These are phyloP conservation scores for Leptinotarsa undecemlineata DNA, from an alignment of 1,140 invertebrate species.

Conservation along the genomic window DNA sequence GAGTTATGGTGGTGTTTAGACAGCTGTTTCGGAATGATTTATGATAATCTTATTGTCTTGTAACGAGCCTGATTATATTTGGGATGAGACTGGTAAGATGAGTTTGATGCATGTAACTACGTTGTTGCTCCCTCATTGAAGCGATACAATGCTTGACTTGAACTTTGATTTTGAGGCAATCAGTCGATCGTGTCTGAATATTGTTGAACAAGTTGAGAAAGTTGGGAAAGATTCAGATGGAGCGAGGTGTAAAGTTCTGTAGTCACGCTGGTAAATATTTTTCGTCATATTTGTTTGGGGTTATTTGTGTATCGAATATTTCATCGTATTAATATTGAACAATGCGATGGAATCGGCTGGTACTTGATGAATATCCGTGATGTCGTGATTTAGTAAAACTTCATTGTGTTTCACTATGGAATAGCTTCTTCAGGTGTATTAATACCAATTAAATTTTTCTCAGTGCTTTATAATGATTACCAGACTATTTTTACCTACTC, in stretches of 20 bases:
- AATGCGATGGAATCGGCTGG: too few species aligned
- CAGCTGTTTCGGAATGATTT: conserved; percentile 30
- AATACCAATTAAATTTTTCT: too few species aligned
- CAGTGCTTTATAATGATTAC: too few species aligned
- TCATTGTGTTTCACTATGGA: too few species aligned
- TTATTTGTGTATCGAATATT: too few species aligned
- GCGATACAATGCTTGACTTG: neutral
- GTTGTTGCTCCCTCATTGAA: conserved; percentile 5
- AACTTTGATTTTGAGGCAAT: neutral
- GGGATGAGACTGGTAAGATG: conserved; percentile 19
- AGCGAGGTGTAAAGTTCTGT: neutral
- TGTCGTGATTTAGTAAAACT: too few species aligned
- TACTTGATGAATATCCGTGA: too few species aligned
- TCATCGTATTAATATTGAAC: too few species aligned
- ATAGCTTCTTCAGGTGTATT: too few species aligned
- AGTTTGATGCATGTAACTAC: conserved; percentile 15
- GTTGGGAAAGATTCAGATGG: neutral
- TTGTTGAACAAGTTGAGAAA: neutral
- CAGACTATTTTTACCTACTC: too few species aligned
- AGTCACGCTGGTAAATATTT: too few species aligned
- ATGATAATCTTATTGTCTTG: conserved; percentile 31
- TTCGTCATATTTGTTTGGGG: too few species aligned
- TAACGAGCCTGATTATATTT: conserved; percentile 24
- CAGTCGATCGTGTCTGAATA: neutral
- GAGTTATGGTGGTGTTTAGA: conserved; percentile 31